These are phyloP conservation scores for Dunckerocampus dactyliophorus DNA, from an alignment of 2,113 vertebrate species.

Conservation along the genomic window DNA sequence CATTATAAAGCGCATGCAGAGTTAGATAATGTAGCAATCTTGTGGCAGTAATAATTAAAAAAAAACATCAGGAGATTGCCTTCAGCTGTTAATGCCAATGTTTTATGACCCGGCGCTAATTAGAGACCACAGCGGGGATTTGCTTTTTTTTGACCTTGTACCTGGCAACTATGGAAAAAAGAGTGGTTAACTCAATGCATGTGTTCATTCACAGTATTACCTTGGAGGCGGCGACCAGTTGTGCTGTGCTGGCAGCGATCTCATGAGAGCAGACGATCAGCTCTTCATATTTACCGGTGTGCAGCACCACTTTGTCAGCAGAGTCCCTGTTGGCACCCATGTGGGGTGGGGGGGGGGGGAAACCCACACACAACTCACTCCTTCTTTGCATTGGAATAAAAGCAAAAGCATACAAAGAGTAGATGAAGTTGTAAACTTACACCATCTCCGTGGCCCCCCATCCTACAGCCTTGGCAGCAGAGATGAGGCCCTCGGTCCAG, in stretches of 20 bases:
- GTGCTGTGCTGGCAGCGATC: conserved; percentile 93
- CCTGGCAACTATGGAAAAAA: no score
- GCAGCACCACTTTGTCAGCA: conserved; percentile 91
- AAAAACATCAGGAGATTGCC: no score
- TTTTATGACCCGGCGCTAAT: no score
- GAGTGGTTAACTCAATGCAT: no score
- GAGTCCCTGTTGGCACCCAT: conserved; percentile 76
- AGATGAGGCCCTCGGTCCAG: conserved; percentile 97
- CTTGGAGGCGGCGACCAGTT: conserved; percentile 97
- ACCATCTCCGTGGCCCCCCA: conserved; percentile 97
- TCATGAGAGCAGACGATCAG: conserved; percentile 96
- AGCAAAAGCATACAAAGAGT: neutral
- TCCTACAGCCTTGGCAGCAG: conserved; percentile 95
- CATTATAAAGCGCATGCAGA: no score
- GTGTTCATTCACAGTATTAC: conserved; percentile 53
- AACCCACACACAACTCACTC: neutral
- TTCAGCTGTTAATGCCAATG: no score
- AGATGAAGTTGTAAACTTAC: conserved; percentile 71
- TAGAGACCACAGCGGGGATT: no score
- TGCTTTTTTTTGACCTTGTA: no score
- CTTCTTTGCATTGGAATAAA: neutral
- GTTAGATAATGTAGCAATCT: no score
- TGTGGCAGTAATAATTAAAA: no score
- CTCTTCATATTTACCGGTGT: conserved; percentile 91
- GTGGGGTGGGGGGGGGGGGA: neutral